A percentile compares a stretch with the other conserved stretches of the same genome.
phyloP scores from a whole-genome alignment of 2,888 invertebrate genomes.

The Nymphalis c-album region DNA sequence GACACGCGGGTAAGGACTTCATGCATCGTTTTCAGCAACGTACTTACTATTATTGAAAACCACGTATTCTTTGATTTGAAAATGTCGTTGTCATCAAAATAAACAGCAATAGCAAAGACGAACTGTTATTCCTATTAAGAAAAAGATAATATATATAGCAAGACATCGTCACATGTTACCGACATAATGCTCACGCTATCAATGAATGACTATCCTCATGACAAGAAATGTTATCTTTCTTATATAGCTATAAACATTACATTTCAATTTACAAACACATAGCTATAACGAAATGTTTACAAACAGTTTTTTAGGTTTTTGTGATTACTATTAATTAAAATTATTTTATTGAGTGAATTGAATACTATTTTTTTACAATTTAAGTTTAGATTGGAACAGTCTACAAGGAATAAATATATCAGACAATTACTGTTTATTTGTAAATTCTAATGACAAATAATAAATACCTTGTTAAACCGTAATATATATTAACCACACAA shows the following conservation, averaged over 20 bases:
- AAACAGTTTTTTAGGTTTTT: not conserved
- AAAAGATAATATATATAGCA: not conserved
- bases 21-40: not conserved
- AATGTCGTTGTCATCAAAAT: not conserved
- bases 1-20: constrained; percentile 19
- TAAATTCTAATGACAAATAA: no score
- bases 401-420: no score
- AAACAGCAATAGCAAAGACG: no score
- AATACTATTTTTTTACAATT: no score
- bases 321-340: no score
- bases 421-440: no score
- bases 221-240: constrained; percentile 38
- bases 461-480: no score
- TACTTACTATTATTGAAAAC: no score
- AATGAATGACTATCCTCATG: constrained; percentile 41
- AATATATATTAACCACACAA: no score
- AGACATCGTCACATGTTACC: not conserved
- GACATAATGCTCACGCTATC: constrained; percentile 36
- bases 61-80: no score
- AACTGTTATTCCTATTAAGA: not conserved
- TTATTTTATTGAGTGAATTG: no score
- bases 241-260: constrained; percentile 26
- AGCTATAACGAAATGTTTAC: constrained; percentile 12
- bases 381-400: no score
- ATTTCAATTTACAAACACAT: constrained; percentile 7